These are phyloP conservation scores for Athene noctua DNA, from an alignment of 2,113 vertebrate species.

Conservation along the genomic window DNA sequence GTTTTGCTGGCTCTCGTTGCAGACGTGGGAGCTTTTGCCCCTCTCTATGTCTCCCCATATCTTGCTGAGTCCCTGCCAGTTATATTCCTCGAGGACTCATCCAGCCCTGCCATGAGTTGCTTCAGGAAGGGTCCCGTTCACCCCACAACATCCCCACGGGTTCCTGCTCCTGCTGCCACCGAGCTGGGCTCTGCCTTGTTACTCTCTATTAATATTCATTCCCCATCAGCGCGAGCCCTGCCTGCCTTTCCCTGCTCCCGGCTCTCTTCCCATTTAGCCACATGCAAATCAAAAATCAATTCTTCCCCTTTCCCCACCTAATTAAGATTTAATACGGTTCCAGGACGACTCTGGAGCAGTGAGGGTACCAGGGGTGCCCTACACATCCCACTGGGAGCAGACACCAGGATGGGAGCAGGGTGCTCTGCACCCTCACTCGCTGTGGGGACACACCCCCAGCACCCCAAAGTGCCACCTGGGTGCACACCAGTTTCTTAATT, in stretches of 20 bases:
- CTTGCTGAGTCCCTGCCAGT: not conserved
- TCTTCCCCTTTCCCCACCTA: not conserved
- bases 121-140: not conserved
- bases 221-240: not conserved
- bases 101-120: not conserved
- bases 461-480: not conserved
- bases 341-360: not conserved
- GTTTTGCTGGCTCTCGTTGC: not conserved
- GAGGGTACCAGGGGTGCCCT: not conserved
- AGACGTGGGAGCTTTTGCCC: not conserved
- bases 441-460: not conserved
- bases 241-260: not conserved
- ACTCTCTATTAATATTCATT: not conserved
- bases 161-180: not conserved
- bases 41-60: fast-evolving
- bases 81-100: not conserved
- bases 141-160: fast-evolving
- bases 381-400: not conserved
- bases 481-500: not conserved
- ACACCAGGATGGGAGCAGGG: not conserved
- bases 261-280: not conserved
- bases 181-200: not conserved
- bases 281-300: not conserved
- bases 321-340: not conserved
- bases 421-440: fast-evolving